phyloP scores from a whole-genome alignment of 2,113 vertebrate species.

The Chloropsis cyanopogon region DNA sequence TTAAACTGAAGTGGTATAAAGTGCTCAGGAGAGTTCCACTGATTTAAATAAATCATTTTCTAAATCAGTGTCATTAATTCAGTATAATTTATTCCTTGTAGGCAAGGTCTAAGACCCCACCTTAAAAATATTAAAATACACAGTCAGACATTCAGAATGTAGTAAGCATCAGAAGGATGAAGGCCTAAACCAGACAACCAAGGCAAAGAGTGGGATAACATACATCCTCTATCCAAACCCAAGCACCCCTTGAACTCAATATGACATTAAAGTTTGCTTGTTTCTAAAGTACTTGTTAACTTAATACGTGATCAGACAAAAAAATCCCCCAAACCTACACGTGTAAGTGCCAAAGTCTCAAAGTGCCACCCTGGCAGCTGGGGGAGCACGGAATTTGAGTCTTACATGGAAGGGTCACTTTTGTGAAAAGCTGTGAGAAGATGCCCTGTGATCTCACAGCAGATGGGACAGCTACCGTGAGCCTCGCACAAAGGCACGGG shows the following conservation, averaged over 20 bases:
- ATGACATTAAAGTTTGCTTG: background rate
- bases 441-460: background rate
- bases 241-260: background rate
- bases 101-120: background rate
- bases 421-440: background rate
- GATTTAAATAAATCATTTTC: constrained; percentile 6
- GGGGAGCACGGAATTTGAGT: background rate
- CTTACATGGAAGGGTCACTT: background rate
- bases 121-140: background rate
- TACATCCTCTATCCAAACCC: background rate
- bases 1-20: constrained; percentile 22
- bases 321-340: background rate
- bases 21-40: background rate
- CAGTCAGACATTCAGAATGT: background rate
- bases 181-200: background rate
- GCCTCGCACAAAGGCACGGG: accelerated
- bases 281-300: background rate
- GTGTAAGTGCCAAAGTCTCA: background rate
- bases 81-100: background rate
- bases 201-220: background rate
- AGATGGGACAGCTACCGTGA: background rate
- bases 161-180: background rate
- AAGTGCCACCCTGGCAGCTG: background rate
- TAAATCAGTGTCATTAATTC: background rate
- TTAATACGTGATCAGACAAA: background rate